These are phyloP conservation scores for Oryzias sinensis DNA, from an alignment of 2,797 vertebrate species.

Conservation along the genomic window DNA sequence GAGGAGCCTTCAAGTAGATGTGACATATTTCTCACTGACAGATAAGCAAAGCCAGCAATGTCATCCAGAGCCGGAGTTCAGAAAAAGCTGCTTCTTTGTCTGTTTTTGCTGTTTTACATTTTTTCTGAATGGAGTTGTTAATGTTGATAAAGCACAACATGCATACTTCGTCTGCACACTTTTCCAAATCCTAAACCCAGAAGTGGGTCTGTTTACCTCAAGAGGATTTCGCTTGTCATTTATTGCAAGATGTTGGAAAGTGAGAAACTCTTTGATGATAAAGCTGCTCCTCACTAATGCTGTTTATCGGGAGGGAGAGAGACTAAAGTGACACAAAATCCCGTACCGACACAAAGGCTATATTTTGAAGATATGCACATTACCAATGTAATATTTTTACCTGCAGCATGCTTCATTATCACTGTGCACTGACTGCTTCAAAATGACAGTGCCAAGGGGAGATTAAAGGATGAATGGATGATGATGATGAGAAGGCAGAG, in stretches of 20 bases:
- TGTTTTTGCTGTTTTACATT: conserved; percentile 11
- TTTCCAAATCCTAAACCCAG: conserved; percentile 38
- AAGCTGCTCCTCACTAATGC: conserved; percentile 43
- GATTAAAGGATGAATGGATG: conserved; percentile 25
- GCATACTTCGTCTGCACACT: conserved; percentile 34
- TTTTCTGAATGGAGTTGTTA: conserved; percentile 46
- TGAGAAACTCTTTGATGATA: conserved; percentile 58
- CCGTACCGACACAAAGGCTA: conserved; percentile 10
- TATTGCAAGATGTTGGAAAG: conserved; percentile 29
- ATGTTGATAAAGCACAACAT: conserved; percentile 40
- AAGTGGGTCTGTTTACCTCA: conserved; percentile 45
- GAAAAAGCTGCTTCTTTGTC: not conserved
- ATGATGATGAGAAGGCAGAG: conserved; percentile 18
- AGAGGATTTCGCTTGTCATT: conserved; percentile 63
- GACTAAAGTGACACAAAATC: conserved; percentile 25
- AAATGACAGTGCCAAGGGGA: conserved; percentile 9
- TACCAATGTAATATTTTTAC: conserved; percentile 32
- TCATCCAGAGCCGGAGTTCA: not conserved
- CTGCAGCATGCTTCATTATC: conserved; percentile 31
- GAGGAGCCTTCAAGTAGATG: not conserved
- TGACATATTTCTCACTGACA: not conserved
- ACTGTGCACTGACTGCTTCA: conserved; percentile 22
- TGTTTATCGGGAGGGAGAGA: conserved; percentile 38
- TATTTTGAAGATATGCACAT: conserved; percentile 31
- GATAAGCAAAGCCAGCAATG: not conserved